Conservation (phyloP, 2,113 vertebrate species). For the Eptesicus fuscus region DNA sequence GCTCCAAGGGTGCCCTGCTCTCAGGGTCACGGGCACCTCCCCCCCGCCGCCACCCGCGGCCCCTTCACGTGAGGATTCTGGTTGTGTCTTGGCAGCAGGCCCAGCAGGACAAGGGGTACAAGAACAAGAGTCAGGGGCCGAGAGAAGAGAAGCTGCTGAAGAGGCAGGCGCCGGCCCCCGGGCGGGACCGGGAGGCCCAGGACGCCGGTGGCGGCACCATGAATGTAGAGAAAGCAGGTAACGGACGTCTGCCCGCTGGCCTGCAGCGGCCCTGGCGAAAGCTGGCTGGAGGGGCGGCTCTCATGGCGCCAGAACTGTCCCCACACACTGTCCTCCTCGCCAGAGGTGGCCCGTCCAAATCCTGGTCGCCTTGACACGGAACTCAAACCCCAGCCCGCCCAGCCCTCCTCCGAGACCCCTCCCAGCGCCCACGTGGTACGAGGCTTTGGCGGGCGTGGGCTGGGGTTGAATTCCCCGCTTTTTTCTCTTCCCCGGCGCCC, state of each 20-base stretch:
- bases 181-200: conserved; percentile 39
- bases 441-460: conserved; percentile 14
- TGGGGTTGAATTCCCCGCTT: conserved; percentile 44
- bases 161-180: background rate
- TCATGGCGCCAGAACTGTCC: background rate
- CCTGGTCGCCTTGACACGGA: background rate
- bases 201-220: conserved; percentile 61
- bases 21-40: background rate
- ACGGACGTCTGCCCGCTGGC: background rate
- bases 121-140: conserved; percentile 81
- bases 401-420: background rate
- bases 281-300: conserved; percentile 13
- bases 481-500: conserved; percentile 39
- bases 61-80: conserved; percentile 59
- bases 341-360: background rate
- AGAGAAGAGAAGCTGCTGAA: conserved; percentile 77
- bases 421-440: conserved; percentile 19
- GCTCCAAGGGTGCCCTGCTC: background rate
- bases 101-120: conserved; percentile 81
- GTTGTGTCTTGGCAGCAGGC: conserved; percentile 77
- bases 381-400: background rate
- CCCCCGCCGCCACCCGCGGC: background rate
- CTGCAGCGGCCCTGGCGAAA: background rate
- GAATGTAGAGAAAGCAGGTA: conserved; percentile 83
- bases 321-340: background rate